These are phyloP conservation scores for Takifugu ocellatus DNA, from an alignment of 2,797 vertebrate genomes.

Conservation along the genomic window DNA sequence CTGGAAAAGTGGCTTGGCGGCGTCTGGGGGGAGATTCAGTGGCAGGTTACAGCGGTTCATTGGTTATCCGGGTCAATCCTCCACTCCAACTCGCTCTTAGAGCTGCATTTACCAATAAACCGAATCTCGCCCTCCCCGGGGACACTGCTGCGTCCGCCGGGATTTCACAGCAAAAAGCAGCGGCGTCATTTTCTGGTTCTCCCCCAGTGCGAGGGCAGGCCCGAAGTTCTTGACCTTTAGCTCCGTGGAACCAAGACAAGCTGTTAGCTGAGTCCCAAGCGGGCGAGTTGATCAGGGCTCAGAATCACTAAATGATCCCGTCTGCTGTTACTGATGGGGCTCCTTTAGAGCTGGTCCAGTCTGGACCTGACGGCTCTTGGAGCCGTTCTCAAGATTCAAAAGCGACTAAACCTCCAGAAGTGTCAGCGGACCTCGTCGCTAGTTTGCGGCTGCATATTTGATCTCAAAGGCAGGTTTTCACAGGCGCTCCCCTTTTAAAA, in stretches of 20 bases:
- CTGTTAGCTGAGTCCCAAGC: neutral
- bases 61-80: no score
- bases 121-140: no score
- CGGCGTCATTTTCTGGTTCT: neutral
- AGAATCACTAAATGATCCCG: no score
- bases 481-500: neutral
- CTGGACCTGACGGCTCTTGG: neutral
- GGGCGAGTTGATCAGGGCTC: no score
- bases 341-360: neutral
- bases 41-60: no score
- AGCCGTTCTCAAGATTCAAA: neutral
- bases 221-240: neutral
- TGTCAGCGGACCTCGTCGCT: no score
- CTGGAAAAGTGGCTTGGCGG: no score
- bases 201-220: neutral
- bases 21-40: no score
- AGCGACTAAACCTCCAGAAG: no score
- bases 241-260: neutral
- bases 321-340: neutral
- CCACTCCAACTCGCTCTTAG: no score
- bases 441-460: neutral
- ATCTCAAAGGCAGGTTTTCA: neutral
- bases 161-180: neutral
- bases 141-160: no score
- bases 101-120: no score